phyloP scores from a whole-genome alignment of 2,797 vertebrate genomes.

The Diplodus puntazzo region DNA sequence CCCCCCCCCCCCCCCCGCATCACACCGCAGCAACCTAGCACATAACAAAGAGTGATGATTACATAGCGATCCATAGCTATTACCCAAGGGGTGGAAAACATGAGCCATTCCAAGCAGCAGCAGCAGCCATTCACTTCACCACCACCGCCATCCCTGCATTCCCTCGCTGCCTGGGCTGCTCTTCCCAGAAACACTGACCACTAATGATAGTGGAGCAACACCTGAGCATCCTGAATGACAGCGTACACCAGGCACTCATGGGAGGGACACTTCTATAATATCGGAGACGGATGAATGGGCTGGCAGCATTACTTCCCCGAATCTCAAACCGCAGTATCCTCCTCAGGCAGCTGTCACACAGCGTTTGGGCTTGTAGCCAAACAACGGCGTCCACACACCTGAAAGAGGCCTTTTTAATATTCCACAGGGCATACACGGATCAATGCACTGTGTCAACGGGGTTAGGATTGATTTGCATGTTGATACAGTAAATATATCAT shows the following conservation, averaged over 20 bases:
- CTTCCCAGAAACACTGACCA: slow-evolving; percentile 81
- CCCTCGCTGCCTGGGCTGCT: slow-evolving; percentile 56
- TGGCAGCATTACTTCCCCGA: slow-evolving; percentile 62
- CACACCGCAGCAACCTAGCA: slow-evolving; percentile 62
- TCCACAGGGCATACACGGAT: slow-evolving; percentile 49
- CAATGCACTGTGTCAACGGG: slow-evolving; percentile 68
- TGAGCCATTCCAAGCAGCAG: slow-evolving; percentile 60
- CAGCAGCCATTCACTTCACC: slow-evolving; percentile 54
- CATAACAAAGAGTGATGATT: slow-evolving; percentile 79
- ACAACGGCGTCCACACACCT: slow-evolving; percentile 36
- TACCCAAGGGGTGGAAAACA: slow-evolving; percentile 78
- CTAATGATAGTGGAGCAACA: slow-evolving; percentile 82
- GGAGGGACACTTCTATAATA: slow-evolving; percentile 62
- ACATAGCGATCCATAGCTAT: slow-evolving; percentile 78
- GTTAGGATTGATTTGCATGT: slow-evolving; percentile 64
- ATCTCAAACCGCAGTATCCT: slow-evolving; percentile 63
- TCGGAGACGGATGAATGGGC: slow-evolving; percentile 62
- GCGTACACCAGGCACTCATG: slow-evolving; percentile 46
- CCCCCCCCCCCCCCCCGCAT: slow-evolving; percentile 37
- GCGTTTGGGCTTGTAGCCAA: slow-evolving; percentile 46
- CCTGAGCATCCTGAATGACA: slow-evolving; percentile 75
- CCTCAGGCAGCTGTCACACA: slow-evolving; percentile 45
- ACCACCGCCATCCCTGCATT: slow-evolving; percentile 47
- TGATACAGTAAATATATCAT: slow-evolving; percentile 77
- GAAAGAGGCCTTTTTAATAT: slow-evolving; percentile 55